A percentile compares a stretch with the other conserved stretches of the same genome.
These are phyloP conservation scores for Chaetodon trifasciatus DNA, from an alignment of 2,797 vertebrate genomes.

Conservation along the genomic window DNA sequence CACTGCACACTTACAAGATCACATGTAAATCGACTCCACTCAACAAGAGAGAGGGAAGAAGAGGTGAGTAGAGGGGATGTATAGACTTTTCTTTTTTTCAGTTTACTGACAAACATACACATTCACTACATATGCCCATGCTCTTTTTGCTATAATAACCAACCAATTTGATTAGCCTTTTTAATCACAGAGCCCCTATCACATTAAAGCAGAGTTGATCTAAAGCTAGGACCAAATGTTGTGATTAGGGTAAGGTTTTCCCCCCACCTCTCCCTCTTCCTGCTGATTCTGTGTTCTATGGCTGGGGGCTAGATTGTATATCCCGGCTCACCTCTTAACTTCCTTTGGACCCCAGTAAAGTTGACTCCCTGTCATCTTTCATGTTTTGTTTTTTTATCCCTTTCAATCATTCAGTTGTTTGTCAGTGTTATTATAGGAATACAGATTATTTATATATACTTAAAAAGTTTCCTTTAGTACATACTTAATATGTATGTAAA, in stretches of 20 bases:
- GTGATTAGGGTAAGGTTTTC: slow-evolving; percentile 57
- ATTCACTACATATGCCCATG: slow-evolving; percentile 18
- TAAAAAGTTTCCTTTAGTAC: neutral
- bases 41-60: neutral
- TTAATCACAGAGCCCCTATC: slow-evolving; percentile 69
- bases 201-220: slow-evolving; percentile 58
- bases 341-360: slow-evolving; percentile 49
- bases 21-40: slow-evolving; percentile 2
- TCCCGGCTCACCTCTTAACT: slow-evolving; percentile 50
- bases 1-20: slow-evolving; percentile 4
- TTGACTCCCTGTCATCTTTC: slow-evolving; percentile 54
- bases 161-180: slow-evolving; percentile 47
- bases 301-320: slow-evolving; percentile 51
- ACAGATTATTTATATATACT: neutral
- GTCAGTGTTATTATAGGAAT: neutral
- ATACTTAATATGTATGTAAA: neutral
- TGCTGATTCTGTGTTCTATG: slow-evolving; percentile 22
- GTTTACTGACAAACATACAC: slow-evolving; percentile 26
- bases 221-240: slow-evolving; percentile 59
- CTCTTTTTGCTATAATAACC: slow-evolving; percentile 47
- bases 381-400: slow-evolving; percentile 32
- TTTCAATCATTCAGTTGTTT: slow-evolving; percentile 13
- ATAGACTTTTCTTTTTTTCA: neutral
- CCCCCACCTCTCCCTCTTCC: neutral
- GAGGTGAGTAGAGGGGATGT: neutral